phyloP scores from a whole-genome alignment of 2,113 vertebrate species.

The Leptobrachium leishanense region DNA sequence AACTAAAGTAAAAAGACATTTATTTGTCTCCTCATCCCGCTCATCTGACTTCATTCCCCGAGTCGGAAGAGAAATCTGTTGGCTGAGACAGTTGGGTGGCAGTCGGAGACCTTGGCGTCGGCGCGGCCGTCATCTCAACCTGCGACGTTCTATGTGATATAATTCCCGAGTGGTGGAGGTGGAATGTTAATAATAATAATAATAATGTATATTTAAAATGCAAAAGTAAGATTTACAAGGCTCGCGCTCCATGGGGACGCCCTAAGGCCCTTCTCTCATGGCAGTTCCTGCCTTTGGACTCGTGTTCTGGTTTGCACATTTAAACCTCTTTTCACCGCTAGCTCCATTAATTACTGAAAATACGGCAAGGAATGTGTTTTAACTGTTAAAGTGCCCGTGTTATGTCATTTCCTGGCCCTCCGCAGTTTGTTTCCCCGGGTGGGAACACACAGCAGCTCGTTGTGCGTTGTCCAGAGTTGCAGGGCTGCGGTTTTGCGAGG shows the following conservation, averaged over 20 bases:
- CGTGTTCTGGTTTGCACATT: not conserved
- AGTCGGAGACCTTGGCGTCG: not conserved
- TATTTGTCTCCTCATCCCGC: not conserved
- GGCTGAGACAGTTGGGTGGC: not conserved
- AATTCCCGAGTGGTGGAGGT: no score
- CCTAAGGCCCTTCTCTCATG: not conserved
- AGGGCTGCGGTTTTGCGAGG: slow-evolving; percentile 12
- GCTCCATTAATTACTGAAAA: not conserved
- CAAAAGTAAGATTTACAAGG: no score
- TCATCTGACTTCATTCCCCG: not conserved
- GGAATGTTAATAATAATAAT: no score
- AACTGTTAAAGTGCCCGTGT: slow-evolving; percentile 1
- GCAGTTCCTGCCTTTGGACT: not conserved
- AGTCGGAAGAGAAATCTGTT: not conserved
- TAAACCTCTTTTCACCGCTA: not conserved
- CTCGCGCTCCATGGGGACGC: no score
- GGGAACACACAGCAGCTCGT: slow-evolving; percentile 20
- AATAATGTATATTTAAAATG: no score
- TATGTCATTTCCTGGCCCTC: slow-evolving; percentile 15
- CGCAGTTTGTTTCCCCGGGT: not conserved
- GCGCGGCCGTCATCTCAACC: not conserved
- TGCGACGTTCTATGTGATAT: not conserved
- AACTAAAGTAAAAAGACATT: not conserved
- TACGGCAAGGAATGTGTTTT: slow-evolving; percentile 6
- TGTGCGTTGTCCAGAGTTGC: not conserved